phyloP scores from a whole-genome alignment of 2,888 invertebrate species.

The Caradrina clavipalpis region DNA sequence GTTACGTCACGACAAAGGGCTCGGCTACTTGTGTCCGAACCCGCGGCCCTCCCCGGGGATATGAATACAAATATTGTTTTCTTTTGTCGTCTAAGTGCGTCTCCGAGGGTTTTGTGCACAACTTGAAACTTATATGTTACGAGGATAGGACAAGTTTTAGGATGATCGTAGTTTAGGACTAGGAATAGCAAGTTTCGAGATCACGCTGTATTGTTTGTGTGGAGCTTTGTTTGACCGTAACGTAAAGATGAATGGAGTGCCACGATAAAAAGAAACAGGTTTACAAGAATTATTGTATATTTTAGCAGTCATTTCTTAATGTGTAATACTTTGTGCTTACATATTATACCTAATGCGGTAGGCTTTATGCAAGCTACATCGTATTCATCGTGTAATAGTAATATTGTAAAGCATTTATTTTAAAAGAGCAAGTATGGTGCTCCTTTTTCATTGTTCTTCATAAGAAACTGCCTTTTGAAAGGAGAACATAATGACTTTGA shows the following conservation, averaged over 20 bases:
- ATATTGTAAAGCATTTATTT: too few relatives aligned
- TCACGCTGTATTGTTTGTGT: background rate
- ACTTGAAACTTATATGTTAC: constrained; percentile 35
- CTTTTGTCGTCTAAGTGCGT: constrained; percentile 54
- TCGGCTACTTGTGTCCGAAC: constrained; percentile 42
- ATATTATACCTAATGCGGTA: too few relatives aligned
- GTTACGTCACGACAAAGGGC: constrained; percentile 32
- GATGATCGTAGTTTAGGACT: constrained; percentile 12
- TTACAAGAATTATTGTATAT: too few relatives aligned
- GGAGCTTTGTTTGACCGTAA: background rate
- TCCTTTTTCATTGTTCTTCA: too few relatives aligned
- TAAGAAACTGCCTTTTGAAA: too few relatives aligned
- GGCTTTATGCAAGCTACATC: too few relatives aligned
- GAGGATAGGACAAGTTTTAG: constrained; percentile 19
- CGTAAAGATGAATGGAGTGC: background rate
- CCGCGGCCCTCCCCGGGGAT: constrained; percentile 37
- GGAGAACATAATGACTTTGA: too few relatives aligned
- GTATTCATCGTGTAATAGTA: too few relatives aligned
- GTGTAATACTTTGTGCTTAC: too few relatives aligned
- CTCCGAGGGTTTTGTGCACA: constrained; percentile 33
- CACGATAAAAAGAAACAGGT: background rate
- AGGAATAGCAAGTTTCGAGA: background rate
- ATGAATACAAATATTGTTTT: constrained; percentile 60
- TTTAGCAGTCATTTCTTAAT: too few relatives aligned
- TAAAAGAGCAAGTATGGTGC: too few relatives aligned